A percentile compares a stretch with the other conserved stretches of the same genome.
Conservation (phyloP, 2,888 invertebrate genomes). For the Lasiommata megera region DNA sequence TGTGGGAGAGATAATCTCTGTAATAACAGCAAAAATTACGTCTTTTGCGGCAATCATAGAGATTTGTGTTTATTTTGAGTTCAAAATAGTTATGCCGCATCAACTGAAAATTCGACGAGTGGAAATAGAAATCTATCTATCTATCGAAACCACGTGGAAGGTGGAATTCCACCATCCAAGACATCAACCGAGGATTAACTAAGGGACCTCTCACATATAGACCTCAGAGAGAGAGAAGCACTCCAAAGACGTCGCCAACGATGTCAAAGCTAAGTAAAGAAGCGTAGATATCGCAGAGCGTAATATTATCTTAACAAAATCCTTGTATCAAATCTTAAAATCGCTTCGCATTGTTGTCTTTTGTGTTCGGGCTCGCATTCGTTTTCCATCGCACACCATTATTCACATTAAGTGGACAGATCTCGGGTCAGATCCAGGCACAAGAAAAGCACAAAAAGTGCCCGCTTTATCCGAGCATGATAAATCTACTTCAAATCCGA, state of each 20-base stretch:
- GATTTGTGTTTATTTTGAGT: too few species aligned
- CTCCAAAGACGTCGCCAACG: neutral
- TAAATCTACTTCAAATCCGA: conserved; percentile 82
- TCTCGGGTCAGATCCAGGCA: conserved; percentile 82
- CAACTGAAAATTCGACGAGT: too few species aligned
- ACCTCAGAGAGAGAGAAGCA: neutral
- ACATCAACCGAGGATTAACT: too few species aligned
- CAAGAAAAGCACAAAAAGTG: conserved; percentile 81
- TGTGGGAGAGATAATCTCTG: too few species aligned
- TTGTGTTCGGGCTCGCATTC: conserved; percentile 76
- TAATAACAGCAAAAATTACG: too few species aligned
- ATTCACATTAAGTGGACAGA: conserved; percentile 82
- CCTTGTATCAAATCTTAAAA: conserved; percentile 78
- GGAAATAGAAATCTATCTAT: too few species aligned
- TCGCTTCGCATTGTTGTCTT: conserved; percentile 79
- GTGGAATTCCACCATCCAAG: too few species aligned
- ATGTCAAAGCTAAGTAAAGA: neutral
- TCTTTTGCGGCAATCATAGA: too few species aligned
- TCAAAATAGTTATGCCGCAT: too few species aligned
- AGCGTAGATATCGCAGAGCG: conserved; percentile 42
- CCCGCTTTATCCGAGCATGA: conserved; percentile 82
- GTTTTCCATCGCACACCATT: conserved; percentile 81
- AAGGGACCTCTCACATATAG: too few species aligned
- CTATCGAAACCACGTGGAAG: too few species aligned
- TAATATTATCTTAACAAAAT: conserved; percentile 64